Evolutionary conservation across 2,113 vertebrate species (phyloP).

Genomic region (Gorsachius goisagi): DNA sequence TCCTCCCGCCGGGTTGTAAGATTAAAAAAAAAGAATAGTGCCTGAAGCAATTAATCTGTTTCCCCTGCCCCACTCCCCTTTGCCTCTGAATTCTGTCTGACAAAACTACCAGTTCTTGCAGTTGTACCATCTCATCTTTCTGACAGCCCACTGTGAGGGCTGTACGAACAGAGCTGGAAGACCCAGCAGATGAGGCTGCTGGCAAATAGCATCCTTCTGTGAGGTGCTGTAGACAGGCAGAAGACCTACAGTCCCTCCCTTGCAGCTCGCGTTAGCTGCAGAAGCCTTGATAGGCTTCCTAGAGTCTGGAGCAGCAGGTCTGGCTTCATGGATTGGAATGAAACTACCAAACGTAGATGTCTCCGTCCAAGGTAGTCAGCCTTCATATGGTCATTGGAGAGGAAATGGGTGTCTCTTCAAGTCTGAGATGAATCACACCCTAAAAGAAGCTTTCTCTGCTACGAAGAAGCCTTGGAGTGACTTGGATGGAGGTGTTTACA

Average conservation of each 20-base stretch:
- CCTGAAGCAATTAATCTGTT: not conserved
- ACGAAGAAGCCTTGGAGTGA: not conserved
- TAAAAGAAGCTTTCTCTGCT: not conserved
- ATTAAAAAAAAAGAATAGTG: not conserved
- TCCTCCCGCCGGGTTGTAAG: not conserved
- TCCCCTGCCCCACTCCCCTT: not conserved
- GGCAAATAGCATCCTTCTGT: not conserved
- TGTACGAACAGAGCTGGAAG: not conserved
- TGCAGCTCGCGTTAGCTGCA: accelerated
- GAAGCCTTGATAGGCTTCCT: not conserved
- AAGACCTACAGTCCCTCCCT: not conserved
- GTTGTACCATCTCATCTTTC: not conserved
- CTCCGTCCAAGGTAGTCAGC: accelerated
- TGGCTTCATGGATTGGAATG: not conserved
- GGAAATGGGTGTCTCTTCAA: not conserved
- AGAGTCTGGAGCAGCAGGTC: not conserved
- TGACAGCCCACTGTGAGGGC: not conserved
- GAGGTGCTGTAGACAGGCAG: not conserved
- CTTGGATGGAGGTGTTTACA: not conserved
- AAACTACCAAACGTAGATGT: not conserved
- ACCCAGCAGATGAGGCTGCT: not conserved
- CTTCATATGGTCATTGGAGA: not conserved
- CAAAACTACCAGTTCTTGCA: not conserved
- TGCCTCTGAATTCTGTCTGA: not conserved
- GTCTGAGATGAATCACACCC: not conserved